Evolutionary conservation across 2,797 vertebrate genomes (phyloP), one percentile per base, ranked within the genome.

Genomic region (Halcyon chelicuti): DNA sequence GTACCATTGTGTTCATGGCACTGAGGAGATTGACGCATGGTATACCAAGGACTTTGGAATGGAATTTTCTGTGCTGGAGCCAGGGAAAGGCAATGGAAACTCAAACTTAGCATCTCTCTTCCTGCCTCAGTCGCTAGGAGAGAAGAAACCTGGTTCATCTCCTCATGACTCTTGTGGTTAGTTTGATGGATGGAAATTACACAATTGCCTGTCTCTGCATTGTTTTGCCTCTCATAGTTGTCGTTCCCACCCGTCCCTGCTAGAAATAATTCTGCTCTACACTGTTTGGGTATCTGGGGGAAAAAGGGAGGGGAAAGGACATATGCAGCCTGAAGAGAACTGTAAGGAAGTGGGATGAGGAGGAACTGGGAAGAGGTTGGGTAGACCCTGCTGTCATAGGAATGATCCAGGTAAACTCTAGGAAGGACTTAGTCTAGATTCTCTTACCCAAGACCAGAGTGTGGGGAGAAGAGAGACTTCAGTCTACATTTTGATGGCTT

Each of bases 231-330:
- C 42, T 88, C 52, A 29, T 28, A 54, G 6, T n/a, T 55, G 68
- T 61, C 57, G 37, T 60, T 74, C 42, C 47, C 14, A 47, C 19
- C 21, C 60, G 49, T 46, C 22, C 29, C 9, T 0, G 0, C 52
- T 60, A 54, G 35, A 9, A 86, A 42, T 68, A 90, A 77, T 78
- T 90, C 51, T 49, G 15, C 49, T 84, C 60, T 81, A 66, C 47
- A 37, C 20, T 19, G 9, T 3, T 1, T 82, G 17, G 20, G 15
- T 47, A 60, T 5, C 29, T 15, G 29, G 20, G 17, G 10, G 29
- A 76, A 73, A 77, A 68, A 89, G 10, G 25, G 26, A 86, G 35
- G 12, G 39, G 14, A 58, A 84, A 68, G 39, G 7, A 52, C 19
- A 10, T 3, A 54, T 29, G 7, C 12, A 76, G 11, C 37, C 33